Conservation (phyloP, 1,140 invertebrate species). For the Achatina immaculata region DNA sequence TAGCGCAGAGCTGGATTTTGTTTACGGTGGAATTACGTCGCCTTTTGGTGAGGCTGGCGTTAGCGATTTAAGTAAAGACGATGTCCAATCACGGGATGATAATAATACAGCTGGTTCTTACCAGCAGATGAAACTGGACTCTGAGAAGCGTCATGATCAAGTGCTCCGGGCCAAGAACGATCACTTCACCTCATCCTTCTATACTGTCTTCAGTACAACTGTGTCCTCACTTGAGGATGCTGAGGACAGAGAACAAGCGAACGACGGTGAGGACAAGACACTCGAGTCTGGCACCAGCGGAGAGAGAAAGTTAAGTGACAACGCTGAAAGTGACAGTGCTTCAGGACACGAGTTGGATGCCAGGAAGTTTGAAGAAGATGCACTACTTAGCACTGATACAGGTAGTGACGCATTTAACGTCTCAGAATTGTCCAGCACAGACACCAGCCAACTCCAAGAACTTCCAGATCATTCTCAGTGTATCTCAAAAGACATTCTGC, state of each 20-base stretch:
- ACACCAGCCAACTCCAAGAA: background rate
- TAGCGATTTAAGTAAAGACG: background rate
- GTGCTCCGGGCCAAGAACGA: background rate
- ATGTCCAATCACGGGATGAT: background rate
- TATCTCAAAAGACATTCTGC: slow-evolving; percentile 24
- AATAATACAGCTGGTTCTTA: no score
- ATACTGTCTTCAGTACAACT: slow-evolving; percentile 22
- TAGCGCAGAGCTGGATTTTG: background rate
- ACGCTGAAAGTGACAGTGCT: background rate
- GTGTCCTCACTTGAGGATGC: slow-evolving; percentile 18
- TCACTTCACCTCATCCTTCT: slow-evolving; percentile 28
- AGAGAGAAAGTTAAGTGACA: background rate
- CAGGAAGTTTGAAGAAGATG: background rate
- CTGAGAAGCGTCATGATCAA: no score
- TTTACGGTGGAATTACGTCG: no score
- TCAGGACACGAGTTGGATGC: background rate
- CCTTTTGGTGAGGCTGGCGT: background rate
- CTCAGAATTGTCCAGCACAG: background rate
- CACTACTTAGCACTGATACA: background rate
- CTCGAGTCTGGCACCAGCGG: background rate
- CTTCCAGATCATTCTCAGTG: background rate
- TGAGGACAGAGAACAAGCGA: background rate
- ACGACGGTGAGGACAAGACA: background rate
- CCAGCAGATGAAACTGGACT: no score
- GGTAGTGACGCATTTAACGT: background rate